Conservation (phyloP, 2,888 invertebrate genomes). For the Bellardia pandia region DNA sequence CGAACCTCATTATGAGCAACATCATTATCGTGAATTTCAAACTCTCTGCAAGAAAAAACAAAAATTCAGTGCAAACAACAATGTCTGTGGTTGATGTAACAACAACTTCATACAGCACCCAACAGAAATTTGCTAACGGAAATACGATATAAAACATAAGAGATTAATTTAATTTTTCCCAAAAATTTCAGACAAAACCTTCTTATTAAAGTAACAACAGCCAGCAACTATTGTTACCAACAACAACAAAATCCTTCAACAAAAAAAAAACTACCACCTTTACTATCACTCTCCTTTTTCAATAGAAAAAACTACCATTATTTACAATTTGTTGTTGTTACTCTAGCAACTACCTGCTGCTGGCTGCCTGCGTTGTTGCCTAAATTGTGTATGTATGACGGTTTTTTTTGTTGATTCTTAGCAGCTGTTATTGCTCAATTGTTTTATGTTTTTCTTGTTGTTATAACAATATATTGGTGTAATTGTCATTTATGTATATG, state of each 20-base stretch:
- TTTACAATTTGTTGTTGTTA: conserved; percentile 43
- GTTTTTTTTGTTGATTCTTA: background rate
- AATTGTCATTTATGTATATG: background rate
- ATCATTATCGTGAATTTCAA: conserved; percentile 51
- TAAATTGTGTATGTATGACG: background rate
- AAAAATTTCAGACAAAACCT: conserved; percentile 30
- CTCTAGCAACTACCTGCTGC: conserved; percentile 68
- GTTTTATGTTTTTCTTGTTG: conserved; percentile 1
- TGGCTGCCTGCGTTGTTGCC: conserved; percentile 49
- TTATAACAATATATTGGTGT: background rate
- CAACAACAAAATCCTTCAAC: background rate
- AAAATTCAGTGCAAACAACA: conserved; percentile 35
- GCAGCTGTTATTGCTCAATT: conserved; percentile 65
- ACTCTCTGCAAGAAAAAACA: conserved; percentile 35
- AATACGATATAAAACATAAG: conserved; percentile 30
- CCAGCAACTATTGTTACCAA: conserved; percentile 51
- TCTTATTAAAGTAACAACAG: background rate
- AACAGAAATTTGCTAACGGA: conserved; percentile 51
- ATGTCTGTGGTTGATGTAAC: conserved; percentile 44
- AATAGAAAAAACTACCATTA: conserved; percentile 28
- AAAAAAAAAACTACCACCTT: conserved; percentile 13
- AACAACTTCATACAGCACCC: conserved; percentile 27
- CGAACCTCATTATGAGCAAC: conserved; percentile 37
- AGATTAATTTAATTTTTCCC: conserved; percentile 1
- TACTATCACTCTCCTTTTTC: too few relatives aligned